Percentiles rank a stretch among this genome's conserved stretches.
These are phyloP conservation scores for Holotrichia oblita DNA, from an alignment of 1,140 invertebrate species.

Conservation along the genomic window DNA sequence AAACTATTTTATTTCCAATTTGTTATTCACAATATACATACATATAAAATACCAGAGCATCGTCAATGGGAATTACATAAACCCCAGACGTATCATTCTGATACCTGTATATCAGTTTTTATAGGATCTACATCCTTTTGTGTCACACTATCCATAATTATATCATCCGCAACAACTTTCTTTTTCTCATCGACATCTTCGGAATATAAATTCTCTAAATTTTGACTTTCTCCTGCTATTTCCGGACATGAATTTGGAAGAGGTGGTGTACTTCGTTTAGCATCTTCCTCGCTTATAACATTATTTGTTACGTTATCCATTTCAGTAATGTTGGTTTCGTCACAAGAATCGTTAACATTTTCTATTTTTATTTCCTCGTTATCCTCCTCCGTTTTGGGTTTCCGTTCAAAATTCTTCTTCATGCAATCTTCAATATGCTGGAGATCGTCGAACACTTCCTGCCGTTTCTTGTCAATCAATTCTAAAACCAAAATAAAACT, in stretches of 20 bases:
- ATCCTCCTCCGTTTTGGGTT: slow-evolving; percentile 42
- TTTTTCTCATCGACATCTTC: not conserved
- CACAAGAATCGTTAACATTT: slow-evolving; percentile 41
- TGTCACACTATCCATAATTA: not conserved
- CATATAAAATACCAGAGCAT: slow-evolving; percentile 33
- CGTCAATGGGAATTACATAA: not conserved
- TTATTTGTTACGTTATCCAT: not conserved
- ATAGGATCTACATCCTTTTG: not conserved
- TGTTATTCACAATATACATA: slow-evolving; percentile 37
- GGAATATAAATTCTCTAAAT: not conserved
- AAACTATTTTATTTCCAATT: slow-evolving; percentile 17
- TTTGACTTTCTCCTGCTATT: not conserved
- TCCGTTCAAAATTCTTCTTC: slow-evolving; percentile 55
- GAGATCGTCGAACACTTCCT: slow-evolving; percentile 56
- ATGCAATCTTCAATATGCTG: slow-evolving; percentile 56
- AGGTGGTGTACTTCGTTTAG: not conserved
- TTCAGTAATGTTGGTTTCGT: slow-evolving; percentile 20
- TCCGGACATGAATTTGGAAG: not conserved
- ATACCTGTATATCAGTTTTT: not conserved
- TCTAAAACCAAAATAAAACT: slow-evolving; percentile 56
- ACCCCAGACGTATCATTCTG: not conserved
- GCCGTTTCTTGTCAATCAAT: slow-evolving; percentile 60
- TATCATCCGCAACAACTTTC: not conserved
- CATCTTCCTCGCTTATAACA: not conserved
- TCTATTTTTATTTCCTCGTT: slow-evolving; percentile 41